Evolutionary conservation across 2,797 vertebrate species (phyloP).

Genomic region (Cheirogaleus major): DNA sequence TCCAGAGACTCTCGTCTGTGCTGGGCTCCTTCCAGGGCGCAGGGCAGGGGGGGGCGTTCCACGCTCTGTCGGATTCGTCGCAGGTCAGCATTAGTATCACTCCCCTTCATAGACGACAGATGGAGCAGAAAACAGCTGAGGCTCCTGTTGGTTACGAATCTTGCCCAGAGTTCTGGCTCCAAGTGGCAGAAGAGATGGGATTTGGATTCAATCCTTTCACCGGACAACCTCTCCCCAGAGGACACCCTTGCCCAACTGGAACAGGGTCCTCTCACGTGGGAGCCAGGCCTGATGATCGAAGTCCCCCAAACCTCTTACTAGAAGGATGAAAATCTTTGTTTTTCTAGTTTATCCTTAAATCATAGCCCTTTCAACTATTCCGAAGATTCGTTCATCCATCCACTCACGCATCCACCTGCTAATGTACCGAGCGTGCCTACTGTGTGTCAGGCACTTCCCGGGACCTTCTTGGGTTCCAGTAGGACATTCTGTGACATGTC

Average conservation of each 20-base stretch:
- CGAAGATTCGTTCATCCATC: no score
- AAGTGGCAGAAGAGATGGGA: background rate
- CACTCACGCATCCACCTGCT: background rate
- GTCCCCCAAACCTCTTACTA: background rate
- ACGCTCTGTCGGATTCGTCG: rapidly evolving
- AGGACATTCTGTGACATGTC: background rate
- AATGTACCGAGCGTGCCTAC: rapidly evolving
- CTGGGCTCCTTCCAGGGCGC: background rate
- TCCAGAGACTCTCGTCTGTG: background rate
- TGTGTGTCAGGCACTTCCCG: background rate
- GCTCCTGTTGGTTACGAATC: background rate
- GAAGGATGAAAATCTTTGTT: background rate
- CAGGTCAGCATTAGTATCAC: background rate
- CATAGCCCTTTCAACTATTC: background rate
- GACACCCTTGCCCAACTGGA: background rate
- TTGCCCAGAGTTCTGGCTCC: background rate
- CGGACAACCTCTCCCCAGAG: rapidly evolving
- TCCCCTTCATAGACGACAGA: background rate
- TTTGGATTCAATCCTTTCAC: background rate
- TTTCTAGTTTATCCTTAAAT: background rate
- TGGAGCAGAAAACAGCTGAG: background rate
- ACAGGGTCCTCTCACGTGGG: rapidly evolving
- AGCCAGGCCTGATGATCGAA: background rate
- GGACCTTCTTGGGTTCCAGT: no score
- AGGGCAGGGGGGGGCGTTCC: rapidly evolving